Evolutionary conservation across 1,140 invertebrate species (phyloP).

Genomic region (Grapholita molesta): DNA sequence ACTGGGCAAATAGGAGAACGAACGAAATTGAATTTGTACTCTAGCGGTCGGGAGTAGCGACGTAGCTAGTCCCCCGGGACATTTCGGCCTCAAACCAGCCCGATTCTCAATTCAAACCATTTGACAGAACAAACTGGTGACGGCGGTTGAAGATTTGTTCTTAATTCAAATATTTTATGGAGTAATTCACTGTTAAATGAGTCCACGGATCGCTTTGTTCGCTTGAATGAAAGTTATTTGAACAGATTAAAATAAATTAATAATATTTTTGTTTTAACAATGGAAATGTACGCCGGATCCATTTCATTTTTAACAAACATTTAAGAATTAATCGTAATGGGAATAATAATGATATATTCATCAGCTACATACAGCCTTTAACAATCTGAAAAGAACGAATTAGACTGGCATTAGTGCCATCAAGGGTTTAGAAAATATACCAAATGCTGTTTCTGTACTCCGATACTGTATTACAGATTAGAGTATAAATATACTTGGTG

Average conservation of each 20-base stretch:
- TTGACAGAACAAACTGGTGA: slow-evolving; percentile 16
- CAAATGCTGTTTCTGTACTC: no score
- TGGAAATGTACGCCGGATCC: no score
- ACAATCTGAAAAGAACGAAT: no score
- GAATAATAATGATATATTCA: no score
- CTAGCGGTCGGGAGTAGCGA: slow-evolving; percentile 30
- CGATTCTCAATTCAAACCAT: slow-evolving; percentile 23
- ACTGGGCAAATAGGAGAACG: slow-evolving; percentile 52
- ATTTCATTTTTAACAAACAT: no score
- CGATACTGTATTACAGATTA: no score
- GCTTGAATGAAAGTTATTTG: not conserved
- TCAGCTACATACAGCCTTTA: no score
- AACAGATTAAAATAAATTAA: not conserved
- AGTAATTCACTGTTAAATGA: slow-evolving; percentile 12
- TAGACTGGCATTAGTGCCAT: no score
- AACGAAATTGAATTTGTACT: slow-evolving; percentile 61
- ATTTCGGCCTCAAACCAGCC: slow-evolving; percentile 24
- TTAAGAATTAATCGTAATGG: no score
- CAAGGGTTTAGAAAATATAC: no score
- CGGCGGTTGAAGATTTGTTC: slow-evolving; percentile 12
- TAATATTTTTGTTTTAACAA: no score
- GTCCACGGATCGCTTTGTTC: not conserved
- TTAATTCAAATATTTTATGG: slow-evolving; percentile 20
- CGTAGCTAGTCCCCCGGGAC: slow-evolving; percentile 35
- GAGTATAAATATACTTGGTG: no score